These are phyloP conservation scores for Phyllostomus discolor DNA, from an alignment of 2,113 vertebrate genomes.

Conservation along the genomic window DNA sequence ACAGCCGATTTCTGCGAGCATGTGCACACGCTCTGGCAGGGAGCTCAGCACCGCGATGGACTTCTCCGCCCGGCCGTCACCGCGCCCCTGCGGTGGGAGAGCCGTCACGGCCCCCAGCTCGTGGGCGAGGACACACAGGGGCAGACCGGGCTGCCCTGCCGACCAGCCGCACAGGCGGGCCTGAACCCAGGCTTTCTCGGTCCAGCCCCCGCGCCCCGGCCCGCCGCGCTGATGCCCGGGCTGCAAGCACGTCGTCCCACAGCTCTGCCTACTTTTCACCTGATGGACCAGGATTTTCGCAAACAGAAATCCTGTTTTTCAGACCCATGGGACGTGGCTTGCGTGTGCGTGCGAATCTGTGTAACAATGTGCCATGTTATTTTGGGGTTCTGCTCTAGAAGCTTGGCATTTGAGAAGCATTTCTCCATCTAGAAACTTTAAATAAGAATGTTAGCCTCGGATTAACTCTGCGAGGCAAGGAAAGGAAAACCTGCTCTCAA, in stretches of 20 bases:
- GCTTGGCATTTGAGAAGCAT: slow-evolving; percentile 35
- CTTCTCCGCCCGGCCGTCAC: background rate
- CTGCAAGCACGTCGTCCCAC: background rate
- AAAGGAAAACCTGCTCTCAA: background rate
- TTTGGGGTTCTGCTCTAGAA: background rate
- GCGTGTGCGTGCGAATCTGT: background rate
- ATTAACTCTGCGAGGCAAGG: slow-evolving; percentile 13
- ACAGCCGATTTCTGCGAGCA: background rate
- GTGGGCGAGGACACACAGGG: too few species aligned
- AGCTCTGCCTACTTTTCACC: background rate
- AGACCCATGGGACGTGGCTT: background rate
- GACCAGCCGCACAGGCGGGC: too few species aligned
- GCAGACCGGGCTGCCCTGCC: background rate
- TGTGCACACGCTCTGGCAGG: background rate
- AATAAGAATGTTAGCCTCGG: background rate
- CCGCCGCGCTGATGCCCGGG: background rate
- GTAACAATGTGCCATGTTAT: background rate
- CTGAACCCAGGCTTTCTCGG: background rate
- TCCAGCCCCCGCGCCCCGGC: background rate
- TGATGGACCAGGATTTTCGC: background rate
- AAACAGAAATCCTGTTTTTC: background rate
- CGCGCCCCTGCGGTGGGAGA: background rate
- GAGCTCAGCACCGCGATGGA: background rate
- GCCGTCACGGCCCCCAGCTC: background rate
- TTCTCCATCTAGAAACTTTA: slow-evolving; percentile 23